A percentile compares a stretch with the other conserved stretches of the same genome.
Evolutionary conservation across 2,888 invertebrate species (phyloP).

Genomic region (Lydus trimaculatus): DNA sequence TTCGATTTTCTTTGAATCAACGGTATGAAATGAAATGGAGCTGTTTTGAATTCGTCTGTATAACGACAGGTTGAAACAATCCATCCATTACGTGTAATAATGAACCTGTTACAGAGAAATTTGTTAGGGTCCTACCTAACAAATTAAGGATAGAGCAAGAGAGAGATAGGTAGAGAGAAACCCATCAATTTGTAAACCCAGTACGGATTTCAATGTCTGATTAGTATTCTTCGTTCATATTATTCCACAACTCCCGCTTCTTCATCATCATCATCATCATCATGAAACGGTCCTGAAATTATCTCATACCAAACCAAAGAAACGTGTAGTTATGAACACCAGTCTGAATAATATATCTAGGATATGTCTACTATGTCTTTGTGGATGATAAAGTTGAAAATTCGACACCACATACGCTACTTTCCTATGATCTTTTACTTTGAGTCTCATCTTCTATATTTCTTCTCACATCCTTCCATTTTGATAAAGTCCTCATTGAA

Average conservation of each 20-base stretch:
- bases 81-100: constrained; percentile 5
- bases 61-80: neutral
- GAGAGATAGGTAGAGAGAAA: neutral
- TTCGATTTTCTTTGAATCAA: too few species aligned
- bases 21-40: neutral
- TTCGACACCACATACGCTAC: too few species aligned
- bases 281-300: neutral
- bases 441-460: too few species aligned
- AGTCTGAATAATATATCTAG: too few species aligned
- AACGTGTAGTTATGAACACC: neutral
- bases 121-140: neutral
- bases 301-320: neutral
- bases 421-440: too few species aligned
- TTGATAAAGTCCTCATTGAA: neutral
- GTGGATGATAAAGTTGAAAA: neutral
- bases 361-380: neutral
- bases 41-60: neutral
- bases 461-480: neutral
- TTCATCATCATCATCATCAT: neutral
- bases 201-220: constrained; percentile 9
- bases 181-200: neutral
- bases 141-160: constrained; percentile 5
- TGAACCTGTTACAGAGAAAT: neutral
- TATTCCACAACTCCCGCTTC: neutral
- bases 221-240: constrained; percentile 9